These are phyloP conservation scores for Octomys mimax DNA, from an alignment of 2,797 vertebrate genomes.

Conservation along the genomic window DNA sequence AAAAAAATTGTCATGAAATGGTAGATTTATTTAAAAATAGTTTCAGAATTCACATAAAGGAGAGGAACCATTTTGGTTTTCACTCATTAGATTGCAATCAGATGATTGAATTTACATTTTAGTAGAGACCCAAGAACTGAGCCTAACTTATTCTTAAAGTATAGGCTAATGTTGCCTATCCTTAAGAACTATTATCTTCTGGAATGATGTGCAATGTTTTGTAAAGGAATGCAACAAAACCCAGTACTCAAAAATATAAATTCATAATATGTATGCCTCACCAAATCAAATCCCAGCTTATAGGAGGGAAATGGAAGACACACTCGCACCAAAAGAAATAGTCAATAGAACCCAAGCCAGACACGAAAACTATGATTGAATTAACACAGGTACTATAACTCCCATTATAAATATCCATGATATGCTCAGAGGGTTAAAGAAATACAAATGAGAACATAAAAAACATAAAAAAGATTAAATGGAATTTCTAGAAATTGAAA, in stretches of 20 bases:
- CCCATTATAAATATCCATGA: background rate
- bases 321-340: background rate
- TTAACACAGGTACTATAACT: background rate
- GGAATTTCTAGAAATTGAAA: constrained; percentile 17
- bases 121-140: constrained; percentile 28
- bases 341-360: background rate
- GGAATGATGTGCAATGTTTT: constrained; percentile 25
- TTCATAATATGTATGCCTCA: background rate
- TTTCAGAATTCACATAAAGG: background rate
- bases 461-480: background rate
- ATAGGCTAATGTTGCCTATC: background rate
- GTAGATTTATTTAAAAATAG: background rate
- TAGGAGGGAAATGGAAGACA: constrained; percentile 4
- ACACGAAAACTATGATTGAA: background rate
- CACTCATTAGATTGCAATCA: constrained; percentile 32
- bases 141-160: background rate
- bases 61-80: constrained; percentile 24
- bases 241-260: background rate
- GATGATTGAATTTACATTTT: background rate
- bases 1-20: background rate
- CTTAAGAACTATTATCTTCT: background rate
- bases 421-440: constrained; percentile 23
- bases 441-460: constrained; percentile 18
- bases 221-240: constrained; percentile 57
- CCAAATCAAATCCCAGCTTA: constrained; percentile 19